Conservation (phyloP, 2,113 vertebrate species). For the Phocoena phocoena region DNA sequence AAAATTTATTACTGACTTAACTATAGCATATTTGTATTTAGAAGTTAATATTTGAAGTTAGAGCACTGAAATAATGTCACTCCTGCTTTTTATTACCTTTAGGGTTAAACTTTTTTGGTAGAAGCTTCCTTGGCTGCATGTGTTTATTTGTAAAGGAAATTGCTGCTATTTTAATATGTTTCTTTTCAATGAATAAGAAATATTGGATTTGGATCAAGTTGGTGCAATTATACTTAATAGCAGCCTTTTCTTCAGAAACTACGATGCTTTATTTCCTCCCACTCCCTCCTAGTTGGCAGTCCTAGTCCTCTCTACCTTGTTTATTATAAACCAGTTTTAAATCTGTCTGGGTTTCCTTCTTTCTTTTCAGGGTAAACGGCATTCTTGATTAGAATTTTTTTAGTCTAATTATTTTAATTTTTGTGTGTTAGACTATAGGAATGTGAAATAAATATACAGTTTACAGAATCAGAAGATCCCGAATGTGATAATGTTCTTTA, state of each 20-base stretch:
- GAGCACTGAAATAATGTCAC: constrained; percentile 16
- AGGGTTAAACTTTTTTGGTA: constrained; percentile 30
- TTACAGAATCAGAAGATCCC: neutral
- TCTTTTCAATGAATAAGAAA: constrained; percentile 64
- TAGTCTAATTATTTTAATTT: constrained; percentile 28
- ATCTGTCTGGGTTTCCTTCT: neutral
- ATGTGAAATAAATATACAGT: neutral
- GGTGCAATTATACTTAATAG: constrained; percentile 53
- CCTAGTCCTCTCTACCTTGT: neutral
- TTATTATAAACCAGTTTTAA: neutral
- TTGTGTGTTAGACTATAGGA: neutral
- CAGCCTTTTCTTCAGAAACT: constrained; percentile 46
- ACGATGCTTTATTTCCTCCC: constrained; percentile 21
- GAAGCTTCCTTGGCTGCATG: constrained; percentile 15
- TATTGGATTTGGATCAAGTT: constrained; percentile 44
- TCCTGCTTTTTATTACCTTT: constrained; percentile 46
- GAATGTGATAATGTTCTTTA: neutral
- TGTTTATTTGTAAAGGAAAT: constrained; percentile 63
- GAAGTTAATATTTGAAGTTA: constrained; percentile 50
- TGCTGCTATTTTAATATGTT: constrained; percentile 54
- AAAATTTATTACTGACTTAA: constrained; percentile 12
- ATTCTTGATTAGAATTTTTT: constrained; percentile 5
- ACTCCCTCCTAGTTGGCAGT: constrained; percentile 44
- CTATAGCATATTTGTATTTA: constrained; percentile 18
- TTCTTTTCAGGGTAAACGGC: neutral